These are phyloP conservation scores for Microplitis manilae DNA, from an alignment of 2,888 invertebrate genomes.

Conservation along the genomic window DNA sequence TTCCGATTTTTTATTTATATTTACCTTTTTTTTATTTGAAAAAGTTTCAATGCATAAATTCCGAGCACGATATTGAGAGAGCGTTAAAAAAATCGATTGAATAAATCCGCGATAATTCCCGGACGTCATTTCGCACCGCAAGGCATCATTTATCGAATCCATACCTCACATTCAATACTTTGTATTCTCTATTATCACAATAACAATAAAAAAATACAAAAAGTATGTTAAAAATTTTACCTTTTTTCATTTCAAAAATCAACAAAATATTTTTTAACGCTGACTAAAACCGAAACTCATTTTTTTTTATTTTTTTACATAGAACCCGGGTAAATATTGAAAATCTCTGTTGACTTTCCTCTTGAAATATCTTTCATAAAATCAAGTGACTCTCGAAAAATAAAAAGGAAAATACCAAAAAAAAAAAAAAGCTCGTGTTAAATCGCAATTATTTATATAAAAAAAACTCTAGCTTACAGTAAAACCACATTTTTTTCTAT, in stretches of 20 bases:
- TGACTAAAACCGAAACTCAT: background rate
- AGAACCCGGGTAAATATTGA: background rate
- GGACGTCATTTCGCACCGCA: constrained; percentile 1
- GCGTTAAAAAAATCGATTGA: constrained; percentile 5
- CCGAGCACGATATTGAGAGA: background rate
- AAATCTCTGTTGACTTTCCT: background rate
- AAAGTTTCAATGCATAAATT: constrained; percentile 19
- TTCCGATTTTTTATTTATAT: background rate
- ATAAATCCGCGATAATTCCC: constrained; percentile 1
- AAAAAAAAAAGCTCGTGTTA: constrained; percentile 23
- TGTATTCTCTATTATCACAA: background rate
- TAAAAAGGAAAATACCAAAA: constrained; percentile 10
- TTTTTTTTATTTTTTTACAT: background rate
- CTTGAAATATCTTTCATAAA: background rate
- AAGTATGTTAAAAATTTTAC: background rate
- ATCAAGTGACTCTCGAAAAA: constrained; percentile 19
- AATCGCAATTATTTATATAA: constrained; percentile 39
- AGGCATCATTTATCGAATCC: background rate
- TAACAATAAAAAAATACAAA: constrained; percentile 22
- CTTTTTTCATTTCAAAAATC: background rate
- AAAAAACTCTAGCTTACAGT: constrained; percentile 9
- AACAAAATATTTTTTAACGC: background rate
- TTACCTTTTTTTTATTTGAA: background rate
- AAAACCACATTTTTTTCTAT: background rate
- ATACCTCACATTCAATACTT: background rate